Percentiles rank a stretch among this genome's conserved stretches.
Conservation (phyloP, 1,140 invertebrate genomes). For the Aradophagus sp. region DNA sequence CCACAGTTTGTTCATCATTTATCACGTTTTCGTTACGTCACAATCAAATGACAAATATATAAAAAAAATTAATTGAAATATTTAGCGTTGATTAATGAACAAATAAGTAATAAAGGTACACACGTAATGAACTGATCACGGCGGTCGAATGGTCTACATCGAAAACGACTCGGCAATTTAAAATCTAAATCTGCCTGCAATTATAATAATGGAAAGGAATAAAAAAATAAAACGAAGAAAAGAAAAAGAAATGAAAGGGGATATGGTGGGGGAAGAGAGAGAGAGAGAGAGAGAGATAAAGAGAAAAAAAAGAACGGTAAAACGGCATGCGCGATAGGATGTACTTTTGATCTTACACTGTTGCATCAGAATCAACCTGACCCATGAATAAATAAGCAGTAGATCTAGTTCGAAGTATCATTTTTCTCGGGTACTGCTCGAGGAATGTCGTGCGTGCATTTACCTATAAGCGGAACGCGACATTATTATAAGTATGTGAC, state of each 20-base stretch:
- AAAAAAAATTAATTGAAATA: no score
- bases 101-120: no score
- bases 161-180: no score
- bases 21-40: no score
- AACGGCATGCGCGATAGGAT: constrained; percentile 12
- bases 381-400: constrained; percentile 51
- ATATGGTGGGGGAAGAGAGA: neutral
- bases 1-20: no score
- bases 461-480: constrained; percentile 54
- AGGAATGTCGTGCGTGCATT: constrained; percentile 56
- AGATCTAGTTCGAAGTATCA: constrained; percentile 52
- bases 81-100: no score
- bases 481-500: constrained; percentile 54
- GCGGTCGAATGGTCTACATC: no score
- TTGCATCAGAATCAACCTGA: constrained; percentile 46
- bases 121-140: no score
- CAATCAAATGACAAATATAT: no score
- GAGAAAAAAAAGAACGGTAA: constrained; percentile 1
- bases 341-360: constrained; percentile 42
- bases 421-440: constrained; percentile 53
- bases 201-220: no score
- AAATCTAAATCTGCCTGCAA: no score
- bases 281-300: neutral
- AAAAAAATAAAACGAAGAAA: no score
- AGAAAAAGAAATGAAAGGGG: neutral